Conservation (phyloP, 1,140 invertebrate species). For the Wiebesia pumilae region DNA sequence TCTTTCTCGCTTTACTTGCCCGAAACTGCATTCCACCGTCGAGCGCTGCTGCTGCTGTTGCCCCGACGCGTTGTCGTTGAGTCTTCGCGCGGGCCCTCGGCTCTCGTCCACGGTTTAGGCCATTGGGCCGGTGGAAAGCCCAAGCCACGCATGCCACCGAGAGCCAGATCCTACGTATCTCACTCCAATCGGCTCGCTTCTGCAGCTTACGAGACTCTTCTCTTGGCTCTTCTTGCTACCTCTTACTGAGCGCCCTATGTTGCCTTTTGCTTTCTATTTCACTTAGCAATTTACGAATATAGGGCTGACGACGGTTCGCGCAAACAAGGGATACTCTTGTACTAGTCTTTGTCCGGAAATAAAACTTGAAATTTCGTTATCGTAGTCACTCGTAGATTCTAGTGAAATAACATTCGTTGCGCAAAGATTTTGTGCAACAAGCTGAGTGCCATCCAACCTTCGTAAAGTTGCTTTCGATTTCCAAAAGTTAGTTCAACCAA, state of each 20-base stretch:
- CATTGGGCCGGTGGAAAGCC: neutral
- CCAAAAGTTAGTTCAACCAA: too few relatives aligned
- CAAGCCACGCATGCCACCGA: neutral
- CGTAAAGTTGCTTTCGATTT: neutral
- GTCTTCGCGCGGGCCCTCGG: neutral
- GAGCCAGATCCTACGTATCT: too few relatives aligned
- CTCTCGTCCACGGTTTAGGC: neutral
- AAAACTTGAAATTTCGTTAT: too few relatives aligned
- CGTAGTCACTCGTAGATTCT: too few relatives aligned
- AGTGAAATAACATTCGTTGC: too few relatives aligned
- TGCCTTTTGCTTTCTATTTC: neutral
- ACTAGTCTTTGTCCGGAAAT: too few relatives aligned
- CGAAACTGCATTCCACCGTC: slow-evolving; percentile 65
- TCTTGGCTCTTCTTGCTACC: neutral
- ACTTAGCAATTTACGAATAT: neutral
- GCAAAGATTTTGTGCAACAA: too few relatives aligned
- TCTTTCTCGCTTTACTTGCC: slow-evolving; percentile 33
- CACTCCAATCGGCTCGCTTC: neutral
- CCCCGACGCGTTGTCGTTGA: neutral
- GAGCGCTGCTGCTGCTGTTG: slow-evolving; percentile 9
- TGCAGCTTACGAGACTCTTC: neutral
- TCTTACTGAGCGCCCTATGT: neutral
- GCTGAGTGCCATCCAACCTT: neutral
- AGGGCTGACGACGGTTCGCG: too few relatives aligned
- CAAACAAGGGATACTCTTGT: too few relatives aligned